Percentiles rank a stretch among this genome's conserved stretches.
Evolutionary conservation across 2,888 invertebrate genomes (phyloP).

Genomic region (Drosophila helvetica): DNA sequence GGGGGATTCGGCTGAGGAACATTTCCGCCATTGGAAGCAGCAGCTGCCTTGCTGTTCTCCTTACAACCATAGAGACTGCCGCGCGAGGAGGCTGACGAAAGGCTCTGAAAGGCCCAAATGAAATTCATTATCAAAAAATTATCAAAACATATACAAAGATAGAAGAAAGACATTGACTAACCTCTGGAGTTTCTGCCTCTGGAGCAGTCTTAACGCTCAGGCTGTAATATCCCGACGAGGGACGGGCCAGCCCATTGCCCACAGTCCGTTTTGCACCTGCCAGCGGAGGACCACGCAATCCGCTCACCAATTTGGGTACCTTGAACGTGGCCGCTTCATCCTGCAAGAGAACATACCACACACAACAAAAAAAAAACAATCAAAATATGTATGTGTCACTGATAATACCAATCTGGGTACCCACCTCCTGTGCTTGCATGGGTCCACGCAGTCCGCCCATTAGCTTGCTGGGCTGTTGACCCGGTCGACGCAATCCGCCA

Average conservation of each 20-base stretch:
- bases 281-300: slow-evolving; percentile 73
- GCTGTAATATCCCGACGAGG: slow-evolving; percentile 83
- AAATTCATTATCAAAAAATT: not conserved
- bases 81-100: slow-evolving; percentile 82
- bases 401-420: not conserved
- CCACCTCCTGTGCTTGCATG: slow-evolving; percentile 51
- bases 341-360: slow-evolving; percentile 3
- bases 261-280: slow-evolving; percentile 68
- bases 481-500: slow-evolving; percentile 58
- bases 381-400: not conserved
- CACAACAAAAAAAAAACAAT: not conserved
- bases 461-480: slow-evolving; percentile 49
- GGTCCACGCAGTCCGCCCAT: slow-evolving; percentile 25
- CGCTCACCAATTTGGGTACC: slow-evolving; percentile 79
- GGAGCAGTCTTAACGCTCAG: slow-evolving; percentile 63
- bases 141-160: not conserved
- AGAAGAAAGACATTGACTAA: not conserved
- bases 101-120: slow-evolving; percentile 68
- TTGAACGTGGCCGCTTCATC: slow-evolving; percentile 77
- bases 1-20: slow-evolving; percentile 19
- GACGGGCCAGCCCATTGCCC: slow-evolving; percentile 78
- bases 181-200: slow-evolving; percentile 76
- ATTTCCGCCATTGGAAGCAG: slow-evolving; percentile 23
- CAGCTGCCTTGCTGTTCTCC: slow-evolving; percentile 39
- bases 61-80: slow-evolving; percentile 75